Evolutionary conservation across 2,888 invertebrate genomes (phyloP).

Genomic region (Megamerina dolium): DNA sequence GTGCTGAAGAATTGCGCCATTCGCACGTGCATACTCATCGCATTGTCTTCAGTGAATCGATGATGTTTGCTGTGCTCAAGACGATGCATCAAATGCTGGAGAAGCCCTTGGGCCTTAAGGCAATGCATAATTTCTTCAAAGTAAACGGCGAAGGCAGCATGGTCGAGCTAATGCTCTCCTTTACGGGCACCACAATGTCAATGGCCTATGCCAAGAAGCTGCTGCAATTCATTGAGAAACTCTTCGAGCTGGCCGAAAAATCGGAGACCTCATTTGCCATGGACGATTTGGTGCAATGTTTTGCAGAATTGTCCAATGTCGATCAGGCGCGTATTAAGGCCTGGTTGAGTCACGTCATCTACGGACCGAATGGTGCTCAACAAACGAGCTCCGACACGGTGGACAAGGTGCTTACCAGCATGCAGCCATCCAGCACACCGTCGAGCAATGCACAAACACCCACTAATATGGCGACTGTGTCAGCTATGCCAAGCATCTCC

Average conservation of each 20-base stretch:
- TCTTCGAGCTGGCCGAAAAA: slow-evolving; percentile 62
- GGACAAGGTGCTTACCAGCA: slow-evolving; percentile 23
- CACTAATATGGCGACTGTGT: slow-evolving; percentile 50
- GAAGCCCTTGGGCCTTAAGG: slow-evolving; percentile 71
- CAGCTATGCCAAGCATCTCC: slow-evolving; percentile 47
- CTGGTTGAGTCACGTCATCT: slow-evolving; percentile 62
- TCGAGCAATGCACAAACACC: slow-evolving; percentile 54
- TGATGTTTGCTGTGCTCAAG: slow-evolving; percentile 51
- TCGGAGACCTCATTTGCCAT: slow-evolving; percentile 58
- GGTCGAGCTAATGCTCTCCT: slow-evolving; percentile 72
- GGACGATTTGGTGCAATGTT: slow-evolving; percentile 61
- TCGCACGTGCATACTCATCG: slow-evolving; percentile 19
- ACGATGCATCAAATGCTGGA: slow-evolving; percentile 85
- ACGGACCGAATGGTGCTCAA: slow-evolving; percentile 51
- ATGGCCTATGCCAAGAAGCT: slow-evolving; percentile 70
- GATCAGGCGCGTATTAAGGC: slow-evolving; percentile 59
- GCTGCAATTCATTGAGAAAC: slow-evolving; percentile 71
- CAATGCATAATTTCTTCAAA: slow-evolving; percentile 75
- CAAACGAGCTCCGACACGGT: slow-evolving; percentile 21
- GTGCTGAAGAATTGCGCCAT: slow-evolving; percentile 48
- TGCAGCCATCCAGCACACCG: slow-evolving; percentile 48
- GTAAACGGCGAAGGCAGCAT: slow-evolving; percentile 61
- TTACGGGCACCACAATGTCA: slow-evolving; percentile 67
- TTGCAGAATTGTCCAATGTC: slow-evolving; percentile 60
- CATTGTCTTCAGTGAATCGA: slow-evolving; percentile 37